Evolutionary conservation across 2,113 vertebrate species (phyloP).

Genomic region (Panthera uncia): DNA sequence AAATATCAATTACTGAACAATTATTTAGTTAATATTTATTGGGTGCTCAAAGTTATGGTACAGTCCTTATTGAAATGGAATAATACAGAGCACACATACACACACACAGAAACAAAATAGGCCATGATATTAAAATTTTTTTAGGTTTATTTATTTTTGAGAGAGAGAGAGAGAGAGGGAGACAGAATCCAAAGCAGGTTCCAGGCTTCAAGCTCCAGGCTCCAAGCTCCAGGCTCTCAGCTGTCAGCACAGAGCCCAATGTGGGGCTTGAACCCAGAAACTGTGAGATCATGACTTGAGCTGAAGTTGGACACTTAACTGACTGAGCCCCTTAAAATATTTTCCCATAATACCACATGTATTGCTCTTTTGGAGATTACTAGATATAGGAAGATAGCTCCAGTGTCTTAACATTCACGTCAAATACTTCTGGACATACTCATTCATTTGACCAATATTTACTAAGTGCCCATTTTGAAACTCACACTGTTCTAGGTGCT

Average conservation of each 20-base stretch:
- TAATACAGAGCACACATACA: neutral
- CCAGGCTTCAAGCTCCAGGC: too few relatives aligned
- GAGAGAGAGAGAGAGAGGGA: too few relatives aligned
- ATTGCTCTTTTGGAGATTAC: neutral
- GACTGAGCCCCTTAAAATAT: neutral
- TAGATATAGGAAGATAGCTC: neutral
- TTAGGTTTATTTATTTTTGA: too few relatives aligned
- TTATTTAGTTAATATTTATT: slow-evolving; percentile 23
- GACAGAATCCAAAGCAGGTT: too few relatives aligned
- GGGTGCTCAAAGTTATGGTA: neutral
- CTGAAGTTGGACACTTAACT: too few relatives aligned
- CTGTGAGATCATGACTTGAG: too few relatives aligned
- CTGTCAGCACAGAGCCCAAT: too few relatives aligned
- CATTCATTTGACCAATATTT: neutral
- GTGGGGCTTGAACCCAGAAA: too few relatives aligned
- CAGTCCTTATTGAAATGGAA: neutral
- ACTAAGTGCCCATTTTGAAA: neutral
- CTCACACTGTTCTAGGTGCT: neutral
- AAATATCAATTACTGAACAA: slow-evolving; percentile 23
- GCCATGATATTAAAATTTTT: too few relatives aligned
- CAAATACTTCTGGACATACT: neutral
- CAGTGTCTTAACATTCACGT: neutral
- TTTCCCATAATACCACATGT: neutral
- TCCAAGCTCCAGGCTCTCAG: too few relatives aligned
- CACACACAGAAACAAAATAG: neutral